Evolutionary conservation across 2,113 vertebrate species (phyloP), one percentile per base, ranked within the genome.

Genomic region (Ailurus styani): DNA sequence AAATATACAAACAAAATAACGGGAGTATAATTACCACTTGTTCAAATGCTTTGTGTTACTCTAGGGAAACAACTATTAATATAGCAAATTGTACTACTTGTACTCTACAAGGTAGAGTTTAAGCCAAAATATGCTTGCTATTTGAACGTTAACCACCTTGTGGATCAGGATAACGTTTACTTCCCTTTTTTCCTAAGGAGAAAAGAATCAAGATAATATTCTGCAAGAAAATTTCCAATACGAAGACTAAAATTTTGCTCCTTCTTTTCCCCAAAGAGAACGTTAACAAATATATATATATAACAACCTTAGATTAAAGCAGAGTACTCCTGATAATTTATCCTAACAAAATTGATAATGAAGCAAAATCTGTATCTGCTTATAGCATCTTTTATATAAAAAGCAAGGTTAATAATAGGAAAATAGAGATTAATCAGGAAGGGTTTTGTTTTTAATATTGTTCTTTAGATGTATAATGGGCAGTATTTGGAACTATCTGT

Each of bases 311-410:
- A 31, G 29, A 54, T 45, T 64, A 40, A 77, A 82, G 37, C 10
- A 62, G 27, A 47, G 25, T 47, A 89, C 25, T 29, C 11, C 21
- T 57, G 68, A 75, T 89, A 75, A 90, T 85, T 93, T 85, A 90
- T 62, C 7, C 50, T 12, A 90, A 78, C n/a, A 81, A 62, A 93
- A 78, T 77, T 20, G n/a, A 82, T 54, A 96, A 90, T 75, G n/a
- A 96, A 93, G 45, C 45, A 93, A 89, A 95, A 87, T 90, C 68
- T 93, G 0, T 60, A 90, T 34, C 54, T 90, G 60, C 54, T 92
- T 83, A 90, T 1, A 81, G 62, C 52, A 87, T n/a, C n/a, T n/a
- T n/a, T n/a, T n/a, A n/a, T n/a, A n/a, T n/a, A n/a, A n/a, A n/a
- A n/a, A 81, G 62, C 52, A 87, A 91, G 21, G 10, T 50, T 81